These are phyloP conservation scores for Anorthoa munda DNA, from an alignment of 2,888 invertebrate species.

Conservation along the genomic window DNA sequence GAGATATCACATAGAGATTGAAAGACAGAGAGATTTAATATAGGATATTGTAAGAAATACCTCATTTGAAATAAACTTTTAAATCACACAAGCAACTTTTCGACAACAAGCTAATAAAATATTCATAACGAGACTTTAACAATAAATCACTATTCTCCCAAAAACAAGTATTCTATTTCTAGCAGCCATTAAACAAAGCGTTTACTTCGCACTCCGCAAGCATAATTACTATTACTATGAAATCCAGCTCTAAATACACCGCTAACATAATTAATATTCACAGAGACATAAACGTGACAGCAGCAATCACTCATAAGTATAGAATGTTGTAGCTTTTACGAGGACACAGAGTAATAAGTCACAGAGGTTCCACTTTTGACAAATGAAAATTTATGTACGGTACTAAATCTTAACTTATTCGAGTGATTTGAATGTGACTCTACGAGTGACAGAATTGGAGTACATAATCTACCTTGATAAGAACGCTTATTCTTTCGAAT, in stretches of 20 bases:
- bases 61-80: no score
- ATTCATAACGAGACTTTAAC: neutral
- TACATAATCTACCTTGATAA: neutral
- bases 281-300: constrained; percentile 69
- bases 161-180: constrained; percentile 11
- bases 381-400: neutral
- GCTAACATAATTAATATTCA: constrained; percentile 74
- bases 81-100: no score
- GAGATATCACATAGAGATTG: no score
- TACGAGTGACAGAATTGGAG: neutral
- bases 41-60: no score
- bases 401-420: neutral
- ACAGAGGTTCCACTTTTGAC: constrained; percentile 25
- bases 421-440: neutral
- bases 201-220: constrained; percentile 31
- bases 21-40: no score
- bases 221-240: constrained; percentile 36
- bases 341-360: constrained; percentile 14
- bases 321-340: constrained; percentile 71
- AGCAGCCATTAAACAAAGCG: constrained; percentile 12
- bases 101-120: neutral
- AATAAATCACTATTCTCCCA: constrained; percentile 18
- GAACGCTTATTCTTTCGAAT: neutral
- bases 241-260: constrained; percentile 36
- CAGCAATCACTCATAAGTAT: constrained; percentile 76